phyloP scores from a whole-genome alignment of 2,113 vertebrate genomes.

The Nesospiza acunhae region DNA sequence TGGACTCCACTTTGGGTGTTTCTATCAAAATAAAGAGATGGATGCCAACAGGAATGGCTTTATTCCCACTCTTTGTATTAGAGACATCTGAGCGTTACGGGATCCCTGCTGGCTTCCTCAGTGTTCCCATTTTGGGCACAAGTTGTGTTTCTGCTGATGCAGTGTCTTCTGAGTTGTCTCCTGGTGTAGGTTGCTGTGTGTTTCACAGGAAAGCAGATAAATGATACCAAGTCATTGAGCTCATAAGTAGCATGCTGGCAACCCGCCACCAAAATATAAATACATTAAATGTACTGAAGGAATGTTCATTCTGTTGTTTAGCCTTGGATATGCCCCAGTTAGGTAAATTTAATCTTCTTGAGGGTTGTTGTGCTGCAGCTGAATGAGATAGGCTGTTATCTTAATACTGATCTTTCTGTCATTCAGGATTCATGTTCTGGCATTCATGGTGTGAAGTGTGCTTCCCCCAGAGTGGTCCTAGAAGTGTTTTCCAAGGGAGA shows the following conservation, averaged over 20 bases:
- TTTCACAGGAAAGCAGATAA: slow-evolving; percentile 73
- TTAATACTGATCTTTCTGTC: slow-evolving; percentile 68
- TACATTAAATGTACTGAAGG: slow-evolving; percentile 73
- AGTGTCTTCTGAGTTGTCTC: slow-evolving; percentile 68
- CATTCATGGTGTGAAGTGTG: slow-evolving; percentile 58
- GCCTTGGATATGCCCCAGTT: slow-evolving; percentile 70
- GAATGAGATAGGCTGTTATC: slow-evolving; percentile 68
- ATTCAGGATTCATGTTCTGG: slow-evolving; percentile 58
- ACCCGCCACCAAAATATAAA: slow-evolving; percentile 74
- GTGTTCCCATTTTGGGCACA: slow-evolving; percentile 27
- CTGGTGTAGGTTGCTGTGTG: slow-evolving; percentile 59
- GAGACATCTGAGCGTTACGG: slow-evolving; percentile 35
- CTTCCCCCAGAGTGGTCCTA: not conserved
- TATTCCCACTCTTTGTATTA: not conserved
- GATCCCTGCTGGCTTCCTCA: slow-evolving; percentile 49
- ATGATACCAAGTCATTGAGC: slow-evolving; percentile 72
- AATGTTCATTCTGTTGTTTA: slow-evolving; percentile 76
- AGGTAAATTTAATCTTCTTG: slow-evolving; percentile 75
- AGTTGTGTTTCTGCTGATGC: slow-evolving; percentile 74
- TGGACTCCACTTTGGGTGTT: slow-evolving; percentile 37
- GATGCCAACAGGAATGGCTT: slow-evolving; percentile 44
- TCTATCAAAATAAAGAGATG: slow-evolving; percentile 57
- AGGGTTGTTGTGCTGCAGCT: slow-evolving; percentile 56
- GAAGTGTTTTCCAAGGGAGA: not conserved
- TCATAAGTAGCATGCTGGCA: slow-evolving; percentile 75